These are phyloP conservation scores for human (Homo sapiens) DNA, from an alignment of 2,113 vertebrate genomes.

Conservation along the genomic window GRCh38 chr2:65832501-65833000, in stretches of 20 bases:
- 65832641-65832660: background rate
- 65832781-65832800: constrained; percentile 61
- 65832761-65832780: constrained; percentile 61
- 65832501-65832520: background rate
- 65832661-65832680: background rate
- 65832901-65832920: constrained; percentile 44
- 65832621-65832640: background rate
- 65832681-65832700: constrained; percentile 22
- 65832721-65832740: background rate
- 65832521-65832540: background rate
- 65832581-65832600: background rate
- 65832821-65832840: constrained; percentile 68
- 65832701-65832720: background rate
- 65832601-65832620: background rate
- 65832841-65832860: constrained; percentile 63
- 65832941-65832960: constrained; percentile 22
- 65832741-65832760: constrained; percentile 41
- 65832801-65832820: constrained; percentile 68
- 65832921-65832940: constrained; percentile 46
- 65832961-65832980: constrained; percentile 24
- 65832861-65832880: constrained; percentile 58
- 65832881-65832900: constrained; percentile 59
- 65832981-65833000: constrained; percentile 21
- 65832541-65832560: background rate
- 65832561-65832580: background rate